Conservation (phyloP, 2,888 invertebrate genomes). For the Perithous albicinctus region DNA sequence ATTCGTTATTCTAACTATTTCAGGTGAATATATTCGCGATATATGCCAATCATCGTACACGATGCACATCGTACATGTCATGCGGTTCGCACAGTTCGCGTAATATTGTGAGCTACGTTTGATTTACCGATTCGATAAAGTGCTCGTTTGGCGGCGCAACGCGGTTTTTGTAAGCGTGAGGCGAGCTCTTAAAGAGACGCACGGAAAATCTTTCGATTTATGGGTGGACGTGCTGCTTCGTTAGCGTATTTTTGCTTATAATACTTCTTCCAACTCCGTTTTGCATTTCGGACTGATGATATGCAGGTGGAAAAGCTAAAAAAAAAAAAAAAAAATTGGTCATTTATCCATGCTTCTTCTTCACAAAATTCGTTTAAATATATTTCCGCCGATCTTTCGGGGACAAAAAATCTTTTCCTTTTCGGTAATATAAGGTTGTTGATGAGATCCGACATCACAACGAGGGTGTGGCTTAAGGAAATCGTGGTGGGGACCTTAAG, state of each 20-base stretch:
- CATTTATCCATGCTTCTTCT: neutral
- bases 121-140: conserved; percentile 76
- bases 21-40: neutral
- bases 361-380: neutral
- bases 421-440: neutral
- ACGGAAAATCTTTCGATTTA: conserved; percentile 76
- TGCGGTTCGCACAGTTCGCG: conserved; percentile 17
- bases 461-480: conserved; percentile 50
- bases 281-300: too few relatives aligned
- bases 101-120: conserved; percentile 59
- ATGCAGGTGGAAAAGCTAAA: conserved; percentile 7
- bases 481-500: conserved; percentile 72
- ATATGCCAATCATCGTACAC: neutral
- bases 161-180: conserved; percentile 7
- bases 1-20: neutral
- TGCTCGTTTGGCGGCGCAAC: conserved; percentile 54
- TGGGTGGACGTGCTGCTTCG: conserved; percentile 49
- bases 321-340: neutral
- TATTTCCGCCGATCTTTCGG: neutral
- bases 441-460: neutral
- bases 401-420: neutral
- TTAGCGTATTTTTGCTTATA: neutral
- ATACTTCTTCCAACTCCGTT: neutral
- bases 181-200: conserved; percentile 44
- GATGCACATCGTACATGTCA: neutral